Evolutionary conservation across 1,140 invertebrate species (phyloP), one percentile per base, ranked within the genome.

Genomic region (Drosophila asahinai): DNA sequence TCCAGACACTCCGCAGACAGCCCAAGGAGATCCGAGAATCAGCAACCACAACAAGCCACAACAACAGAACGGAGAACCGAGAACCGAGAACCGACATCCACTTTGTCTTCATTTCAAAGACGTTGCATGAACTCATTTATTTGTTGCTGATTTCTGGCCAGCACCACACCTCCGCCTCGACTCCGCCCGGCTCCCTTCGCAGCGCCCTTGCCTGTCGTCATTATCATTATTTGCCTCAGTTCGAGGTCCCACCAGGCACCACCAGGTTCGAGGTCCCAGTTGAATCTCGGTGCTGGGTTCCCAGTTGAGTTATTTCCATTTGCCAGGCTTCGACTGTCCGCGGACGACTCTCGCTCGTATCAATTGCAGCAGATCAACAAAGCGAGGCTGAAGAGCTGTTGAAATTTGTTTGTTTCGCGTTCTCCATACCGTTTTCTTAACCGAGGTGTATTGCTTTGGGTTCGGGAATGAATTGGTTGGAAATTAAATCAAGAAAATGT

Each of bases 91-190:
- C 65, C 68, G 81, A 83, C 86, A 64, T 66, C 58, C 79, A 86
- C 79, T 90, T 90, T 90, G 79, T 90, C 86, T 90, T 90, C 86
- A 90, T 90, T 90, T 90, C 86, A 90, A 91, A 82, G 82, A 61
- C 65, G 79, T 72, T 74, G 86, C 86, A 82, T 90, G 86, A 86
- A 90, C 81, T 91, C 86, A 90, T 90, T 90, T 90, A 91, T 90
- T 90, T 91, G 79, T 90, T 82, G 87, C 86, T 90, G 86, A 90
- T 90, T 90, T 86, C 86, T 89, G 86, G 68, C 80, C 87, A 67
- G 55, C 58, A 86, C 74, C 87, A 91, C 86, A 83, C 83, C 86
- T 84, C 81, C 64, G 62, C 62, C 51, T 63, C 14, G 58, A 27
- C 17, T 15, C 25, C 36, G 36, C 45, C 30, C 27, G 60, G 25